Base-by-base conservation (phyloP, 2,113 vertebrate genomes). In the Mustelus asterias region DNA sequence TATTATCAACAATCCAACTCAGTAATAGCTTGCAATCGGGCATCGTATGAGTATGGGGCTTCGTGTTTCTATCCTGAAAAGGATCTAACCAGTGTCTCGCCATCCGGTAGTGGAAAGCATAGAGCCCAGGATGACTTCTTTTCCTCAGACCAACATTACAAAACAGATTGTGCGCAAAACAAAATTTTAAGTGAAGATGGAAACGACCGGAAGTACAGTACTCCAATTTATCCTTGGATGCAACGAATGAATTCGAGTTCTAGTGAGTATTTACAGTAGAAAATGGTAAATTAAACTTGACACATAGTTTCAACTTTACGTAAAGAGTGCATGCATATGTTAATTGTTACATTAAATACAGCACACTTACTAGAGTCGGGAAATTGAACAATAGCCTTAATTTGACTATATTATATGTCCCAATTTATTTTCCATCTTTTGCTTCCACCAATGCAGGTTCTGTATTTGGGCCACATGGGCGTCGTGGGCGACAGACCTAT, bases 401-500 rank as follows among this genome's bases (percentile, higher is more conserved):
- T 54, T 95, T 95, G 94, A 44, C 14, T 76, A 54, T 48, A 72
- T 33, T 24, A 95, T 22, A 14, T 93, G 13, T 41, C 85, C 41
- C 18, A 86, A 85, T 85, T 29, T 95, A 24, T 41, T 95, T 60
- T 60, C 4, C 26, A 3, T 95, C 44, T 76, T 83, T 85, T 95
- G 72, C 83, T 63, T 65, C 95, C 60, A 58, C 67, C n/a, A 97
- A 63, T 96, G 95, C 97, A 98, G 98, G 98, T 98, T 97, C 98
- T 96, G 97, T 98, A 96, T 98, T 98, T 96, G 98, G 98, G 96
- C 97, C 97, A 96, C 98, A 98, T 97, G 98, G 98, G 96, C 98
- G 98, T 97, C 97, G 98, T 96, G 98, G 98, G 97, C 98, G 98
- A 97, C 98, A 98, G 96, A 98, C 98, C 97, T 98, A 98, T 97